Conservation (phyloP, 1,140 invertebrate species). For the Galendromus occidentalis region DNA sequence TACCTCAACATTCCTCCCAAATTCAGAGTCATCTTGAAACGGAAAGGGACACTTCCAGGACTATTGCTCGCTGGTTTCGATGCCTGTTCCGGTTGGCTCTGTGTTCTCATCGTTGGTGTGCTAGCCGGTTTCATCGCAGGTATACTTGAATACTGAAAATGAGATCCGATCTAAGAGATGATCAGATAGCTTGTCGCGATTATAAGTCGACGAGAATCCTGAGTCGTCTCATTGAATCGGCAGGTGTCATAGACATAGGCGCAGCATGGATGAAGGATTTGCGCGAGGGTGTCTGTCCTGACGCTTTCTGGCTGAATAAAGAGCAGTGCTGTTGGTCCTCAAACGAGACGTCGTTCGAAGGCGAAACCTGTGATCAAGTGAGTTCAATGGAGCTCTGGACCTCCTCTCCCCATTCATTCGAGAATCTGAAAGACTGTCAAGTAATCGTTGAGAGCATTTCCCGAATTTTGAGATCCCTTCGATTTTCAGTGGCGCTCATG, state of each 20-base stretch:
- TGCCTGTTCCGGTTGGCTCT: conserved; percentile 95
- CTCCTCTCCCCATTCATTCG: too few species aligned
- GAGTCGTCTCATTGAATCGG: conserved; percentile 25
- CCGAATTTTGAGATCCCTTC: too few species aligned
- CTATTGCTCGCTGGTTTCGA: conserved; percentile 46
- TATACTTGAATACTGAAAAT: background rate
- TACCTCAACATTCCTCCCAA: too few species aligned
- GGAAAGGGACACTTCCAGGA: too few species aligned
- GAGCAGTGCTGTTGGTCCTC: conserved; percentile 98
- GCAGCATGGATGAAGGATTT: conserved; percentile 96
- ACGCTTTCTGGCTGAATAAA: conserved; percentile 91
- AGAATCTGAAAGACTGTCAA: too few species aligned
- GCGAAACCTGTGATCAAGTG: conserved; percentile 67
- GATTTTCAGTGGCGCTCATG: background rate
- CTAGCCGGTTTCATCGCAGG: conserved; percentile 32
- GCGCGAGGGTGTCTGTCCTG: conserved; percentile 87
- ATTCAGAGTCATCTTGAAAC: too few species aligned
- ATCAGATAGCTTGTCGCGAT: background rate
- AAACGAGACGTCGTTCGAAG: conserved; percentile 73
- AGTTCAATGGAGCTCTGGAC: conserved; percentile 11
- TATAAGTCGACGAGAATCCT: background rate
- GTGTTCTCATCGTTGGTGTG: conserved; percentile 79
- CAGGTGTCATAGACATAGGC: conserved; percentile 59
- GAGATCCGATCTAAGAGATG: background rate
- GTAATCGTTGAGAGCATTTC: too few species aligned